Evolutionary conservation across 1,140 invertebrate genomes (phyloP).

Genomic region (Leptinotarsa defecta): DNA sequence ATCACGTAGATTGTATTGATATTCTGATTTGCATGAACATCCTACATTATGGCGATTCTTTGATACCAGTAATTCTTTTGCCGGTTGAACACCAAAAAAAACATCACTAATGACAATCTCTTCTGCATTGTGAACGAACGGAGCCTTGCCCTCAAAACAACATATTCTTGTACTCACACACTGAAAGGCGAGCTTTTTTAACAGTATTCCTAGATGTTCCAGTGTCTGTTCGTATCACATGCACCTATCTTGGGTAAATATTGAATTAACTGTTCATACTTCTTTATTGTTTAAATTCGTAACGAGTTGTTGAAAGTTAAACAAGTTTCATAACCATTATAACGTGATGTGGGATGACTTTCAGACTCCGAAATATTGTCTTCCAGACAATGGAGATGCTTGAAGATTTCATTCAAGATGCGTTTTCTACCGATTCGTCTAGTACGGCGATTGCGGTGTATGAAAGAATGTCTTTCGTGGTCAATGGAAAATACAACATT

Average conservation of each 20-base stretch:
- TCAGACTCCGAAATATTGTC: conserved; percentile 20
- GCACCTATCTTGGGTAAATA: conserved; percentile 27
- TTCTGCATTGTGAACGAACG: too few species aligned
- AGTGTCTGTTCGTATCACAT: conserved; percentile 23
- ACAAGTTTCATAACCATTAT: conserved; percentile 26
- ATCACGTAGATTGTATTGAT: too few species aligned
- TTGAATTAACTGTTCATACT: conserved; percentile 27
- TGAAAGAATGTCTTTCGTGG: too few species aligned
- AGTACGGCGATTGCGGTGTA: too few species aligned
- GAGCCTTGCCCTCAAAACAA: too few species aligned
- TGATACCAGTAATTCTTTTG: too few species aligned
- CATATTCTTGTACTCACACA: not conserved
- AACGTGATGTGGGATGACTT: conserved; percentile 27
- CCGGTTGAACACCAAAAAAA: too few species aligned
- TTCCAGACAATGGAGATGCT: conserved; percentile 1
- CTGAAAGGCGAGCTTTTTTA: conserved; percentile 15
- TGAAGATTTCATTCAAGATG: conserved; percentile 10
- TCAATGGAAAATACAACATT: too few species aligned
- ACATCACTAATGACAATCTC: too few species aligned
- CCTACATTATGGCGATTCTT: too few species aligned
- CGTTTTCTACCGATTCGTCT: too few species aligned
- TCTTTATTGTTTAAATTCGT: conserved; percentile 30
- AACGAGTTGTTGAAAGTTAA: conserved; percentile 29
- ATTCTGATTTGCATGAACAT: too few species aligned
- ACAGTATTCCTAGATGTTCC: conserved; percentile 18